Evolutionary conservation across 2,888 invertebrate genomes (phyloP), one percentile per base, ranked within the genome.

Genomic region (Lasioglossum morio): DNA sequence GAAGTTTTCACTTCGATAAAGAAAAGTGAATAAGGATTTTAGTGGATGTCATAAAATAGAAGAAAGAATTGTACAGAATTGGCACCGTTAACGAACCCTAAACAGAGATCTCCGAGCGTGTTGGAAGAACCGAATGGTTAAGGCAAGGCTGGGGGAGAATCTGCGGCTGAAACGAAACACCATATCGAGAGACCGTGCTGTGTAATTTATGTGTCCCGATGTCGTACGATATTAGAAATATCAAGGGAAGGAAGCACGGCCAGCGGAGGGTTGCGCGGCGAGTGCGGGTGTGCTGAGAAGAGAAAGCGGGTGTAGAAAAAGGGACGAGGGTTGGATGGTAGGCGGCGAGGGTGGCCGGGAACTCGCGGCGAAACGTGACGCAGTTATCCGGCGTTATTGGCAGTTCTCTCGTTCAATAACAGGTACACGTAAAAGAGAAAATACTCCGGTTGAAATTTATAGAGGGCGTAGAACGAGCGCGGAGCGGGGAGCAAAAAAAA

Each of bases 371-470:
- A 89, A 89, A 92, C 92, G 92, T 92, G 94, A 92, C 87, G 92
- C 92, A 92, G 93, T 94, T 94, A 93, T 92, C 90, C 90, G 86
- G 81, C 90, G 92, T 93, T 94, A 94, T 94, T 94, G 94, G 92
- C 93, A 94, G 92, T 93, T 93, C 92, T 91, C 88, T 91, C 92
- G 92, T 90, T 93, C 93, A 90, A 94, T 93, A 93, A 92, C 93
- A 93, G 93, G 91, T 92, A 92, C 92, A 89, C 91, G 88, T 90
- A 91, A 91, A 77, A 90, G 88, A 89, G 91, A 87, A 88, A 90
- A 89, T 82, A 87, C 85, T 85, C 40, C 77, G 88, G 79, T 89
- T 89, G 88, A 89, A 92, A 93, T 92, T 93, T 92, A 92, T 91
- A 86, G 87, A 75, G 80, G 85, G 72, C 72, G 78, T 77, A 82